Evolutionary conservation across 2,888 invertebrate genomes (phyloP), one percentile per base, ranked within the genome.

Genomic region (Merodon equestris): DNA sequence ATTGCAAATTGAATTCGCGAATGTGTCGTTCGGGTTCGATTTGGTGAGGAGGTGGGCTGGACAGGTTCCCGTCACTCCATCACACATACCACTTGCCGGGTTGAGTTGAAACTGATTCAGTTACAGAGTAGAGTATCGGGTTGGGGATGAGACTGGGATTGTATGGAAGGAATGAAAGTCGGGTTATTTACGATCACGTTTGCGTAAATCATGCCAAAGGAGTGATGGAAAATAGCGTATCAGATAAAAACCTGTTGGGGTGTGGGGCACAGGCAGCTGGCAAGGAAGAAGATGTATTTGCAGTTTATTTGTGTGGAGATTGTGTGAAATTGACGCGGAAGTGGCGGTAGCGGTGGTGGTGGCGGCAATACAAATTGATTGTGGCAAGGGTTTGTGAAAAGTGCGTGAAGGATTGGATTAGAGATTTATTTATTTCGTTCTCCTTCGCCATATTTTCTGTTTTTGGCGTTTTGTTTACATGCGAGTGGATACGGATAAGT

Each of bases 1-100:
- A 79, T 74, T 74, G 70, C 74, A 74, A 79, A 79, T 79, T 79
- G 79, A 79, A 79, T 79, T 79, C 68, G 79, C 74, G 68, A 60
- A 47, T 60, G 63, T 74, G 68, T 68, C 51, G 63, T 61, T 47
- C 27, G 61, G 18, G 27, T 27, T 27, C 27, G 27, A 27, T 27
- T 27, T 27, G 27, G 27, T 7, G 27, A 13, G 34, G 12, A 0
- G 51, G 18, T 1, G 34, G 14, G 12, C 0, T 18, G 42, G 17
- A 14, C 5, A 42, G 17, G 13, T 3, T 13, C 58, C 63, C 73
- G 54, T 79, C 67, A 51, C 67, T 68, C 73, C 48, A 56, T 73
- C 68, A 10, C 50, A 19, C 12, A 47, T 58, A 73, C 67, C 68
- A 68, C 50, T 74, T 50, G 68, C 7, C 27, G 27, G 27, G 74